A percentile compares a stretch with the other conserved stretches of the same genome.
Evolutionary conservation across 2,797 vertebrate species (phyloP).

Genomic region (Pipistrellus pygmaeus): DNA sequence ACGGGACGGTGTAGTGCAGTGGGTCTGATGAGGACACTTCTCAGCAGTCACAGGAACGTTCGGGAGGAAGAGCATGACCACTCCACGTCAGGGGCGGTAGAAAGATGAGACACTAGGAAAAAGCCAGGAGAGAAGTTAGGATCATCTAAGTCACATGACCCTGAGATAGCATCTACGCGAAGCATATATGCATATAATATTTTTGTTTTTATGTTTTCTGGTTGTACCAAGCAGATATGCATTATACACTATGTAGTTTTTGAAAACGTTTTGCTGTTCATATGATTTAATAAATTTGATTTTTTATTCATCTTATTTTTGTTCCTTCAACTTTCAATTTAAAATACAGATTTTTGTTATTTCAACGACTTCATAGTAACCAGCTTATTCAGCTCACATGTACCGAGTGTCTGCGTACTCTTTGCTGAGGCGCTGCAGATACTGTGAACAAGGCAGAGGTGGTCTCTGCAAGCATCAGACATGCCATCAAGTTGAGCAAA

Average conservation of each 20-base stretch:
- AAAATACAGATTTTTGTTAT: neutral
- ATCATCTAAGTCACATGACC: neutral
- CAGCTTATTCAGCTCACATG: neutral
- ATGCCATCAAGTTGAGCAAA: neutral
- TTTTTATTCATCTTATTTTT: neutral
- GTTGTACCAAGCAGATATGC: neutral
- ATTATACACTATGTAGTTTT: neutral
- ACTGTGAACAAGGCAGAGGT: neutral
- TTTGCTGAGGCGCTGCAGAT: neutral
- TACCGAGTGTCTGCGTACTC: neutral
- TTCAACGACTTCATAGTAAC: neutral
- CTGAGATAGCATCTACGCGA: neutral
- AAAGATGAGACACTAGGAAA: neutral
- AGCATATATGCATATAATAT: no score
- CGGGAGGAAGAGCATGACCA: neutral
- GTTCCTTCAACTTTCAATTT: neutral
- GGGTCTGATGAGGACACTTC: neutral
- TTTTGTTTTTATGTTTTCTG: slow-evolving; percentile 13
- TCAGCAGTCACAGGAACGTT: neutral
- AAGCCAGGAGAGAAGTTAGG: neutral
- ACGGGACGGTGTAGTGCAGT: neutral
- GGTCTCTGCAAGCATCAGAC: neutral
- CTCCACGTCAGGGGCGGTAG: neutral
- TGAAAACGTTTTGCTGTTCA: neutral
- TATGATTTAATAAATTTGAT: neutral